Evolutionary conservation across 2,888 invertebrate genomes (phyloP), one percentile per base, ranked within the genome.

Genomic region (Lomographa bimaculata): DNA sequence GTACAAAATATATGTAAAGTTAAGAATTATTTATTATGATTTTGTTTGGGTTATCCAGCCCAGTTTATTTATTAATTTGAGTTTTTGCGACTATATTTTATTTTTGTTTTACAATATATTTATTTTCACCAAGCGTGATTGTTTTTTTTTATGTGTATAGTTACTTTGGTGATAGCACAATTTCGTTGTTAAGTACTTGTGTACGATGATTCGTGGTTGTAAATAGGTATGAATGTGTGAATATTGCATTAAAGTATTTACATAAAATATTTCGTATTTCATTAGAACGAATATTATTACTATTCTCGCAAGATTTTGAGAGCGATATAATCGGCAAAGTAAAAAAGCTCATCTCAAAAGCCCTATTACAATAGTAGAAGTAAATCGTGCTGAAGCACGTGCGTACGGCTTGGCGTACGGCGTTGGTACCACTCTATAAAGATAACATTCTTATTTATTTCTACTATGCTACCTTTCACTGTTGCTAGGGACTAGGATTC

Each of bases 201-300:
- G 76, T 79, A 75, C 71, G 76, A 75, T 74, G 30, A 54, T 32
- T 81, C 74, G 75, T 79, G 72, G 71, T 69, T 86, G 87, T 87
- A 86, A 79, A 85, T 85, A 86, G 62, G 78, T 79, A 85, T 82
- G 83, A 82, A 67, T 76, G 86, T 85, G 86, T 87, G 85, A 79
- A 79, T 81, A 86, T 78, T 79, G 72, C 77, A 72, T 82, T 79
- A 87, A 86, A 86, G 72, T 87, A 89, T 87, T 85, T 84, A 86
- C 79, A 70, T 84, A 80, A 67, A 71, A 39, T 21, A n/a, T 14
- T 4, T 14, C 14, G 2, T 14, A 4, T 34, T 2, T 14, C 4
- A 3, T 14, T 4, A 3, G 2, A 3, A 14, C 14, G 14, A 14
- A 3, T 14, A 14, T 14, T 14, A n/a, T n/a, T n/a, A n/a, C n/a